Evolutionary conservation across 1,140 invertebrate genomes (phyloP).

Genomic region (Hermetia illucens): DNA sequence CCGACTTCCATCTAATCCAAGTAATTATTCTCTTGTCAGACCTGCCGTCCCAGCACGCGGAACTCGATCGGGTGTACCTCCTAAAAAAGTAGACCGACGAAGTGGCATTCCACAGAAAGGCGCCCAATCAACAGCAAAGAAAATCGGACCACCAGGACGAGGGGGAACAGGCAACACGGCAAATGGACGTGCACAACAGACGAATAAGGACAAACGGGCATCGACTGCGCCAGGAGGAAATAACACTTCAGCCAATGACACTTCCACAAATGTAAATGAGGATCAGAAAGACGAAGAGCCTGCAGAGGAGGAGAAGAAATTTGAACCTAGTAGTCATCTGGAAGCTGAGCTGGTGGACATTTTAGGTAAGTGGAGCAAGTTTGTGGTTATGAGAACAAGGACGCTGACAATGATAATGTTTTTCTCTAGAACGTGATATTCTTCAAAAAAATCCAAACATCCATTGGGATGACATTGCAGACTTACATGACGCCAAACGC

Average conservation of each 20-base stretch:
- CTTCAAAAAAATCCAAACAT: conserved; percentile 96
- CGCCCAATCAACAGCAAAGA: too few species aligned
- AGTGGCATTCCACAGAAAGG: too few species aligned
- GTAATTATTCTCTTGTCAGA: too few species aligned
- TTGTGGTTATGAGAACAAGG: too few species aligned
- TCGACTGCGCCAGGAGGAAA: conserved; percentile 23
- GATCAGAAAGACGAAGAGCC: conserved; percentile 50
- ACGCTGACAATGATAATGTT: neutral
- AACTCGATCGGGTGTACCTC: too few species aligned
- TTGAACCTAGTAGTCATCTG: conserved; percentile 71
- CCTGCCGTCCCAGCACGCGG: too few species aligned
- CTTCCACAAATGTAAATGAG: too few species aligned
- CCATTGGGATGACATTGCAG: conserved; percentile 95
- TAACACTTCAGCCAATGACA: conserved; percentile 39
- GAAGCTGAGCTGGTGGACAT: conserved; percentile 92
- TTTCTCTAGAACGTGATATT: conserved; percentile 75
- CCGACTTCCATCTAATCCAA: too few species aligned
- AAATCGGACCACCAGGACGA: too few species aligned
- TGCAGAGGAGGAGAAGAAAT: conserved; percentile 61
- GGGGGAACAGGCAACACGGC: conserved; percentile 1
- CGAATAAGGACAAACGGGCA: neutral
- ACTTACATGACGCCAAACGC: conserved; percentile 87
- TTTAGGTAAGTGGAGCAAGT: conserved; percentile 61
- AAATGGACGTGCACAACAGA: neutral
- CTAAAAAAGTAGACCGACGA: too few species aligned